Conservation (phyloP, 2,888 invertebrate species). For the Pecten maximus region DNA sequence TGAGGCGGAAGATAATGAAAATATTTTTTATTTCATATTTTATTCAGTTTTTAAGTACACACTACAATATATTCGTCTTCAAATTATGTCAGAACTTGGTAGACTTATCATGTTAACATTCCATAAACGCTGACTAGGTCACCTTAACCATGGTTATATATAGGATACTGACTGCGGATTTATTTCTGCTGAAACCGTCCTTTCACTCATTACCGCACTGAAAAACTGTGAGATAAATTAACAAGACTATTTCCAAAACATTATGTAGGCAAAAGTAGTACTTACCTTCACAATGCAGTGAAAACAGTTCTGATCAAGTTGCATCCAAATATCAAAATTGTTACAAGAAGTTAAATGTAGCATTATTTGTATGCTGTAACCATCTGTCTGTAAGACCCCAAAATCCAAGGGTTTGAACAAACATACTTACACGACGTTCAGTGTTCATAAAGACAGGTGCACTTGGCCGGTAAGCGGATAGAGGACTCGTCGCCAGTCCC, state of each 20-base stretch:
- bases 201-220: too few relatives aligned
- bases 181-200: background rate
- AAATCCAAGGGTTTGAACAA: background rate
- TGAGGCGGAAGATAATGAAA: background rate
- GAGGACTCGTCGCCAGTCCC: background rate
- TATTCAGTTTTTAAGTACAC: too few relatives aligned
- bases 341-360: background rate
- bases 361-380: background rate
- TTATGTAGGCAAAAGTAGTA: background rate
- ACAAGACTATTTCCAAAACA: background rate
- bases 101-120: too few relatives aligned
- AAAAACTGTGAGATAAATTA: background rate
- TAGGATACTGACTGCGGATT: background rate
- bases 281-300: background rate
- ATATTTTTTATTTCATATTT: background rate
- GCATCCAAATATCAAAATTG: background rate
- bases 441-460: constrained; percentile 32
- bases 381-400: background rate
- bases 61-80: too few relatives aligned
- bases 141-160: too few relatives aligned
- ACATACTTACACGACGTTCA: background rate
- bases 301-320: background rate
- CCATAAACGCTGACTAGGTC: too few relatives aligned
- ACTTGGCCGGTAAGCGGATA: constrained; percentile 3
- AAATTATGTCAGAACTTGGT: too few relatives aligned